Percentiles rank a stretch among this genome's conserved stretches.
These are phyloP conservation scores for Tortrix viridana DNA, from an alignment of 2,888 invertebrate species.

Conservation along the genomic window DNA sequence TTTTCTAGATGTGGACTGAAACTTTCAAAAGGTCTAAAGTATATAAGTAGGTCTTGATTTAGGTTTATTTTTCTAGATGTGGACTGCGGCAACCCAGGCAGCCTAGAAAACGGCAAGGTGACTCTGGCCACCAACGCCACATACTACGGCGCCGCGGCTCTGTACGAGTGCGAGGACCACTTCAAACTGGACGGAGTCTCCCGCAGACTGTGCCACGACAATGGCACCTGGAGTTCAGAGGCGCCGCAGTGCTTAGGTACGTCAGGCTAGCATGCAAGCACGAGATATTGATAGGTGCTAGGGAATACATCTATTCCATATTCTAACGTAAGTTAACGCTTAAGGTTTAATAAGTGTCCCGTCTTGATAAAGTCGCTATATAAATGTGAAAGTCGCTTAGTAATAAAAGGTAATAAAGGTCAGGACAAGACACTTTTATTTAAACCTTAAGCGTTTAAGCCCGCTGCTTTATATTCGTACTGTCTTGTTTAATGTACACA, in stretches of 20 bases:
- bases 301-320: too few species aligned
- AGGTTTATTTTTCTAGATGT: slow-evolving; percentile 85
- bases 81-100: slow-evolving; percentile 91
- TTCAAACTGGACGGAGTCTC: slow-evolving; percentile 93
- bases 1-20: too few species aligned
- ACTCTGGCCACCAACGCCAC: slow-evolving; percentile 94
- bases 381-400: too few species aligned
- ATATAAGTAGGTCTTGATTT: not conserved
- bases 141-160: slow-evolving; percentile 93
- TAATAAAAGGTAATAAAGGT: too few species aligned
- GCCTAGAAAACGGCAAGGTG: slow-evolving; percentile 89
- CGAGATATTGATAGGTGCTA: too few species aligned
- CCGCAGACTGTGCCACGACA: slow-evolving; percentile 92
- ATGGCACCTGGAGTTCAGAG: slow-evolving; percentile 95
- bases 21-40: not conserved
- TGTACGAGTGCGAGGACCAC: slow-evolving; percentile 93
- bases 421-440: too few species aligned
- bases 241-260: slow-evolving; percentile 91
- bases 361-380: too few species aligned
- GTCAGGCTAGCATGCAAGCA: not conserved
- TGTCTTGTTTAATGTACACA: too few species aligned
- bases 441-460: too few species aligned
- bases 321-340: too few species aligned
- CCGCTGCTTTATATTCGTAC: too few species aligned
- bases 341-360: too few species aligned